These are phyloP conservation scores for Nasonia longicornis DNA, from an alignment of 1,140 invertebrate genomes.

Conservation along the genomic window DNA sequence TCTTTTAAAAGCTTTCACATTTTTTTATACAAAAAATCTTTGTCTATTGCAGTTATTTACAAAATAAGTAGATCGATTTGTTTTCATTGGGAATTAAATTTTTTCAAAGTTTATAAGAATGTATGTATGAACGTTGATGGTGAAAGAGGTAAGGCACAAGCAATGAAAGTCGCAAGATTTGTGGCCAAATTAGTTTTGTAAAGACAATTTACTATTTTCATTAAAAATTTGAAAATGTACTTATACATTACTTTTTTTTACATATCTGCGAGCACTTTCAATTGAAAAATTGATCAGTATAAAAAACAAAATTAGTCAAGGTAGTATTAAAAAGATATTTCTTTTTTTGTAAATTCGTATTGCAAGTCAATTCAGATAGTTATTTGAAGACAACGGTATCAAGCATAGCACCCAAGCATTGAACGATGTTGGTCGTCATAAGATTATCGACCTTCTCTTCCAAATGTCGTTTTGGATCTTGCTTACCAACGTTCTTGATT, in stretches of 20 bases:
- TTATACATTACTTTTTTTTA: constrained; percentile 42
- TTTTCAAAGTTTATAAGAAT: constrained; percentile 42
- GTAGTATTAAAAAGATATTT: constrained; percentile 54
- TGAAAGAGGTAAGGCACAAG: constrained; percentile 10
- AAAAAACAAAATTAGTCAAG: constrained; percentile 29
- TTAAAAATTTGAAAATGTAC: constrained; percentile 50
- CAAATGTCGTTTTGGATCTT: constrained; percentile 99
- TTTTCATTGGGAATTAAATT: constrained; percentile 40
- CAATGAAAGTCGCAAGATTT: constrained; percentile 24
- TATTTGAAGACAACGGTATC: constrained; percentile 97
- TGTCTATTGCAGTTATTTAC: constrained; percentile 29
- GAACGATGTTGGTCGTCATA: constrained; percentile 99
- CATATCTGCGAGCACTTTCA: not conserved
- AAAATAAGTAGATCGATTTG: constrained; percentile 29
- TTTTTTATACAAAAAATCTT: constrained; percentile 33
- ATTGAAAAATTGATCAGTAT: constrained; percentile 25
- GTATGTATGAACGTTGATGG: constrained; percentile 26
- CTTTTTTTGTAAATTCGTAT: constrained; percentile 43
- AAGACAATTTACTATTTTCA: constrained; percentile 53
- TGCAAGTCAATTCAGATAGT: constrained; percentile 55
- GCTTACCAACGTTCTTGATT: constrained; percentile 99
- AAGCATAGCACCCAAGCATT: constrained; percentile 98
- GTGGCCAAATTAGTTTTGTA: constrained; percentile 49
- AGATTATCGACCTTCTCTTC: constrained; percentile 98
- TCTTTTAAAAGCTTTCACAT: not conserved